Base-by-base conservation (phyloP, 2,797 vertebrate genomes). In the Lycodopsis pacificus region DNA sequence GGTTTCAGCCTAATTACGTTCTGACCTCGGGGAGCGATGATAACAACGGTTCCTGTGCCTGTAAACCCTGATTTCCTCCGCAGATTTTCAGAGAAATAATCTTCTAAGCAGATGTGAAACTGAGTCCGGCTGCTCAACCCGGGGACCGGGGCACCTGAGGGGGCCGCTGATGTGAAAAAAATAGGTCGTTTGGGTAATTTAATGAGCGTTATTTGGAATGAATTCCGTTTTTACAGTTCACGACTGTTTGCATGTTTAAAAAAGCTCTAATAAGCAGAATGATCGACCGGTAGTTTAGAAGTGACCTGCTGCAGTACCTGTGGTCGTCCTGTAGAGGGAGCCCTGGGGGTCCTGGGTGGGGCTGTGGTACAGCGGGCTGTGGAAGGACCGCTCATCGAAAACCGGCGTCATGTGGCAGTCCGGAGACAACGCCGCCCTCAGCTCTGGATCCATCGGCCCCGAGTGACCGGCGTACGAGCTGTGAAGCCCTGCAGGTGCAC, bases 381-480 rank as follows among this genome's bases (percentile, higher is more conserved):
- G 97, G 90, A 97, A 99, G 15, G 97, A 95, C 84, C 96, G 96
- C 72, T 97, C 98, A 59, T 99, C 97, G 0, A 98, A 99, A 70
- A 99, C 97, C 0, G 98, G 97, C 8, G 96, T 97, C 93, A 98
- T 97, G 87, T 98, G 98, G 89, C 97, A 83, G 81, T 99, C 98
- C 0, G 98, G 98, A 81, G 98, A 99, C 72, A 97, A 86, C 0
- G 95, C 71, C 0, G 96, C 96, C 61, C 95, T 96, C 67, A 97
- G 81, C 48, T 99, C 98, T 17, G 97, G 96, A 4, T 97, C 97
- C 6, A 98, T 94, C 73, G 98, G 97, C 68, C 95, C 97, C 40
- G 95, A 94, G 51, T 98, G 98, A 79, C 96, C 95, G 0, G 95
- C 95, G 10, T 99, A 99, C 0, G 98, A 98, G 51, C 97, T 99